A percentile compares a stretch with the other conserved stretches of the same genome.
These are phyloP conservation scores for Halictus rubicundus DNA, from an alignment of 1,140 invertebrate genomes.

Conservation along the genomic window DNA sequence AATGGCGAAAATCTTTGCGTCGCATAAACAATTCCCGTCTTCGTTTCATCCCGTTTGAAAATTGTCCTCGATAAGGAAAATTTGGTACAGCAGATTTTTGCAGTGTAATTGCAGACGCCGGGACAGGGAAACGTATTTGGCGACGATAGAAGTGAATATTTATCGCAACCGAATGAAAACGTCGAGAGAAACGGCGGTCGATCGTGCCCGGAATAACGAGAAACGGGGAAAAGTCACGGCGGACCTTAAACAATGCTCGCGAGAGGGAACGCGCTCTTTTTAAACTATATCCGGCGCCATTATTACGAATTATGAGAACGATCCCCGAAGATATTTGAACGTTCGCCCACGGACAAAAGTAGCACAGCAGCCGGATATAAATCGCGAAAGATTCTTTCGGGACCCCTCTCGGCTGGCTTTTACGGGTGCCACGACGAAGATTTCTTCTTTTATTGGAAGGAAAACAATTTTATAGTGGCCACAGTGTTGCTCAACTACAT, in stretches of 20 bases:
- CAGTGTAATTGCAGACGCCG: too few species aligned
- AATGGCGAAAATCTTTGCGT: too few species aligned
- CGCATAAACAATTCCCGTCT: too few species aligned
- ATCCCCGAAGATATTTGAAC: conserved; percentile 47
- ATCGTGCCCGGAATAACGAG: neutral
- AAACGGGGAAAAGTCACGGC: neutral
- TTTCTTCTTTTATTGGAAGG: conserved; percentile 46
- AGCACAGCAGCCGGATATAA: conserved; percentile 45
- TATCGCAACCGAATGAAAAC: neutral
- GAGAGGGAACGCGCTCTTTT: conserved; percentile 22
- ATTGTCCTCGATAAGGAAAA: too few species aligned
- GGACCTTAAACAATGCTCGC: conserved; percentile 28
- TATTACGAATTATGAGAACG: conserved; percentile 43
- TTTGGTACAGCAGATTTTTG: too few species aligned
- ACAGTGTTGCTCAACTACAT: conserved; percentile 35
- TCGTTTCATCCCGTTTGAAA: too few species aligned
- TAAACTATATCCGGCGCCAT: conserved; percentile 39
- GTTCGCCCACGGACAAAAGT: conserved; percentile 38
- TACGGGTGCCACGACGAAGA: conserved; percentile 42
- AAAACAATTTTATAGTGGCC: conserved; percentile 47
- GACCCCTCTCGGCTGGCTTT: conserved; percentile 39
- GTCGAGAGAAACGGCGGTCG: neutral
- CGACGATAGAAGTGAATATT: neutral
- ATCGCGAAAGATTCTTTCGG: conserved; percentile 45
- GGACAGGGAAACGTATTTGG: too few species aligned